Evolutionary conservation across 2,113 vertebrate species (phyloP), one percentile per base, ranked within the genome.

Genomic region (Ictalurus furcatus): DNA sequence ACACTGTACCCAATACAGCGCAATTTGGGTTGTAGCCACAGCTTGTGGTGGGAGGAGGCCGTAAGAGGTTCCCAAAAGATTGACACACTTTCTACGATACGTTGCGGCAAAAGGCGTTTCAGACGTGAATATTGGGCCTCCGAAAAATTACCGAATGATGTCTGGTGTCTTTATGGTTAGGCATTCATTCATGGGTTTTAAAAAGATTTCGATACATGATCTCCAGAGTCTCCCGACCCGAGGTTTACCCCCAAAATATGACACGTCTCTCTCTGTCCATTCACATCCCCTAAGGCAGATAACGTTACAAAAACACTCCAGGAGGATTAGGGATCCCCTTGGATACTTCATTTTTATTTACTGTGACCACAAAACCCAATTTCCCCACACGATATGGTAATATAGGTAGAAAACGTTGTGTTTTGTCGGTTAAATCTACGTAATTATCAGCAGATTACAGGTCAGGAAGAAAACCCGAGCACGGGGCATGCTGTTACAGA

Each of bases 21-120:
- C 54, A 0, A 28, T 74, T 86, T 76, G 54, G 34, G 11, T 1
- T 65, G 59, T 4, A 59, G 7, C 65, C 87, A 91, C 92, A 92
- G 91, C 54, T 5, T 63, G 44, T 69, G 73, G 90, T 84, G 61
- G 91, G 81, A 59, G 73, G 89, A 63, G 56, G 74, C 61, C 40
- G 65, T 28, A 13, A 76, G 69, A 40, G 85, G 85, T 86, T 76
- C n/a, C 69, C 67, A 28, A 63, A 84, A 84, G 81, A 84, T 44
- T 63, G 81, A 84, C 81, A 84, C 81, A 84, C 58, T 84, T 84
- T 84, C 81, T 84, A 28, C 37, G 58, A 28, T 28, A 40, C 81
- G 58, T 84, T 84, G 81, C 58, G 59, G 81, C 58, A 84, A 84
- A 84, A 40, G 58, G 21, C 59, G 30, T 61, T 63, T 84, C 2